A percentile compares a stretch with the other conserved stretches of the same genome.
Conservation (phyloP, 2,113 vertebrate species). For the Piliocolobus tephrosceles region DNA sequence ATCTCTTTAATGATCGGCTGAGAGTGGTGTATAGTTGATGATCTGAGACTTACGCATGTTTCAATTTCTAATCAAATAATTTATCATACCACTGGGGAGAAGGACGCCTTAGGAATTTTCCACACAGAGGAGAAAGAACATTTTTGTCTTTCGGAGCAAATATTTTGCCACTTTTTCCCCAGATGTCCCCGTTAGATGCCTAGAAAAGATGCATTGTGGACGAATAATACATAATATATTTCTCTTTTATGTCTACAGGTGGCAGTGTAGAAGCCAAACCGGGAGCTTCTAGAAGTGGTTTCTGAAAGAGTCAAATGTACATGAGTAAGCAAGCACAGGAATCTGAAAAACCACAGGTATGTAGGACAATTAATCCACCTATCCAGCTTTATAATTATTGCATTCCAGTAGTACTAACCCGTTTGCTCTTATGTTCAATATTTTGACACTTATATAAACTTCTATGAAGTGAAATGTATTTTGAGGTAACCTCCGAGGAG, state of each 20-base stretch:
- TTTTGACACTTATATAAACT: conserved; percentile 53
- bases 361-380: conserved; percentile 83
- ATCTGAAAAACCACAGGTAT: conserved; percentile 87
- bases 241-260: conserved; percentile 86
- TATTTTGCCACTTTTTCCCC: conserved; percentile 17
- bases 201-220: conserved; percentile 33
- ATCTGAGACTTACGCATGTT: background rate
- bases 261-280: conserved; percentile 86
- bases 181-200: conserved; percentile 13
- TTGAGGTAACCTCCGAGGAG: background rate
- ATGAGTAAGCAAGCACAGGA: conserved; percentile 84
- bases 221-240: conserved; percentile 77
- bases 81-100: background rate
- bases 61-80: conserved; percentile 18
- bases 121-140: background rate
- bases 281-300: conserved; percentile 80
- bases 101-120: background rate
- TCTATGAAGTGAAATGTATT: conserved; percentile 45
- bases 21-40: conserved; percentile 4
- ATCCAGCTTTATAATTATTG: conserved; percentile 78
- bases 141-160: conserved; percentile 28
- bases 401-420: conserved; percentile 67
- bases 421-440: conserved; percentile 57
- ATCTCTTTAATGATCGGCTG: conserved; percentile 6
- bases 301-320: conserved; percentile 74